A percentile compares a stretch with the other conserved stretches of the same genome.
phyloP scores from a whole-genome alignment of 2,113 vertebrate genomes.

The Scytalopus superciliaris region DNA sequence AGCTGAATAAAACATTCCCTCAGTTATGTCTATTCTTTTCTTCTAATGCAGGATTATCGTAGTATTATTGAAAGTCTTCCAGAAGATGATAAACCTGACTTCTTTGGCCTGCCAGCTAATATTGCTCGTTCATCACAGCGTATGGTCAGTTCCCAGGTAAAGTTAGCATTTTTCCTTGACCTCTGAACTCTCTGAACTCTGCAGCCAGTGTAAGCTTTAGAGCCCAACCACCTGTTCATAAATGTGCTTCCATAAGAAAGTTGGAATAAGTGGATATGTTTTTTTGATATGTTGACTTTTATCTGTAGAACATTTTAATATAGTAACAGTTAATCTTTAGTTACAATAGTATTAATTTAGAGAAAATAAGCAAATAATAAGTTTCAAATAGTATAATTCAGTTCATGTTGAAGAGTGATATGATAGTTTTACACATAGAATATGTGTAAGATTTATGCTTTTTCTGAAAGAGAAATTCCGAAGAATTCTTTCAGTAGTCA shows the following conservation, averaged over 20 bases:
- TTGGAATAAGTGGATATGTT: neutral
- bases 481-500: neutral
- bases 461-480: neutral
- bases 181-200: neutral
- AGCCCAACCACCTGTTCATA: neutral
- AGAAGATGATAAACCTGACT: constrained; percentile 92
- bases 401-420: neutral
- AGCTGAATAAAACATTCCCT: neutral
- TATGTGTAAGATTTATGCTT: neutral
- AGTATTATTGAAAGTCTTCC: constrained; percentile 88
- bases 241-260: neutral
- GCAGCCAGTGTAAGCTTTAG: neutral
- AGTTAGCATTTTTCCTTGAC: neutral
- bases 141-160: constrained; percentile 91
- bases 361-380: neutral
- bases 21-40: neutral
- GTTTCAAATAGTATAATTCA: neutral
- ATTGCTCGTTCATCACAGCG: constrained; percentile 92
- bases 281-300: neutral
- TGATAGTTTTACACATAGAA: neutral
- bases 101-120: constrained; percentile 95
- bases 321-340: neutral
- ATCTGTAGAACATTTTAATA: neutral
- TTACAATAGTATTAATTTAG: neutral
- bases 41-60: constrained; percentile 85